Evolutionary conservation across 2,888 invertebrate species (phyloP).

Genomic region (Rambutsinella grinnellia): DNA sequence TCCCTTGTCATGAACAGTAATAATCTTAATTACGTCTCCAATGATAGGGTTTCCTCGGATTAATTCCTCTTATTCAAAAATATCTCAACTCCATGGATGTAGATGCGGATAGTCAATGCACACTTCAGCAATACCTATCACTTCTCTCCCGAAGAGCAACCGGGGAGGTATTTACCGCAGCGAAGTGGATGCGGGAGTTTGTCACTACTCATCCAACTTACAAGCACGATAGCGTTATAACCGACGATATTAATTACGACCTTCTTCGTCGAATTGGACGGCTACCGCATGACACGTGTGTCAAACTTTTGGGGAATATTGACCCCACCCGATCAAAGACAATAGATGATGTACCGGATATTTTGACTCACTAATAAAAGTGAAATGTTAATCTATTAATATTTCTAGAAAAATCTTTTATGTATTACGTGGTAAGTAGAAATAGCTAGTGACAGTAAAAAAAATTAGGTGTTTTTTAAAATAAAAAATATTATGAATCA

Average conservation of each 20-base stretch:
- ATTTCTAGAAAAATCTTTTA: too few species aligned
- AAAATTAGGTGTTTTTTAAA: neutral
- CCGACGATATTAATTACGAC: conserved; percentile 92
- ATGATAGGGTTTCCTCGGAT: conserved; percentile 83
- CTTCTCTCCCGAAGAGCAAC: conserved; percentile 89
- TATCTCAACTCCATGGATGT: conserved; percentile 96
- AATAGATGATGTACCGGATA: conserved; percentile 82
- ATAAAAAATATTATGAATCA: neutral
- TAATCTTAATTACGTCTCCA: conserved; percentile 16
- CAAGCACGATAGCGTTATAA: conserved; percentile 90
- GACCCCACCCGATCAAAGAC: conserved; percentile 79
- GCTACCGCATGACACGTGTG: conserved; percentile 73
- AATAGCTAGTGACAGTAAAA: too few species aligned
- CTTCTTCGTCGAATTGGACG: conserved; percentile 72
- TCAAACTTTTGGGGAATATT: conserved; percentile 81
- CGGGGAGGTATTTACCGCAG: conserved; percentile 93
- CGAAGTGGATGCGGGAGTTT: conserved; percentile 93
- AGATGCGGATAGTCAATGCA: conserved; percentile 96
- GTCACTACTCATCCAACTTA: conserved; percentile 90
- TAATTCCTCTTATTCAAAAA: conserved; percentile 93
- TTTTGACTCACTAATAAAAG: conserved; percentile 59
- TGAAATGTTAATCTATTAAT: too few species aligned
- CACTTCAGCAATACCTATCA: conserved; percentile 91
- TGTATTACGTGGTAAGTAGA: neutral
- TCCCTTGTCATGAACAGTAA: neutral